Conservation (phyloP, 30 jellyfish, hydroid and myxozoan species). For the Turritopsis rubra region DNA sequence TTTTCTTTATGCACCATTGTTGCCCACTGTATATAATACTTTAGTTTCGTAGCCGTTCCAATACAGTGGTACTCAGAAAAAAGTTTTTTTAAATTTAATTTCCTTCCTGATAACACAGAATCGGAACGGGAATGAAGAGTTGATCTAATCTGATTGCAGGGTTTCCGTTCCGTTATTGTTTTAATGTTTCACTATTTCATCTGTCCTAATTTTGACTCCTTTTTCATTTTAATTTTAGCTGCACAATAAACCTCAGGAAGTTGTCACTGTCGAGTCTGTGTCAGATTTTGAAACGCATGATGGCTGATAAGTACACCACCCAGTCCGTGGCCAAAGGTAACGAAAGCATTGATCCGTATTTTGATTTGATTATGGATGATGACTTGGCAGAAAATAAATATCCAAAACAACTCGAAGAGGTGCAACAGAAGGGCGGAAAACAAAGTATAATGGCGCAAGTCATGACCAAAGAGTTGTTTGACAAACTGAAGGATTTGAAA, state of each 20-base stretch:
- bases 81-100: no score
- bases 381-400: conserved; percentile 15
- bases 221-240: not conserved
- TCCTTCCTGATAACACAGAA: no score
- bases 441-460: conserved; percentile 11
- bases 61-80: no score
- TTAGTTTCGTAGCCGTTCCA: no score
- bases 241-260: not conserved
- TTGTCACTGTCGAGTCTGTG: not conserved
- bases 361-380: conserved; percentile 18
- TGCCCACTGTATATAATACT: no score
- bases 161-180: no score
- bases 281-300: not conserved
- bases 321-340: not conserved
- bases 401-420: conserved; percentile 6
- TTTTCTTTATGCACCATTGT: no score
- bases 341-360: conserved; percentile 1
- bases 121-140: no score
- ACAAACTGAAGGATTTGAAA: conserved; percentile 8
- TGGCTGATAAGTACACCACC: not conserved
- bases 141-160: no score
- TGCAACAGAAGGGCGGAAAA: not conserved
- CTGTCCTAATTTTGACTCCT: not conserved
- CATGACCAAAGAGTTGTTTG: not conserved
- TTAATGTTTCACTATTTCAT: no score